phyloP scores from a whole-genome alignment of 2,113 vertebrate genomes.

The Triplophysa siluroides region DNA sequence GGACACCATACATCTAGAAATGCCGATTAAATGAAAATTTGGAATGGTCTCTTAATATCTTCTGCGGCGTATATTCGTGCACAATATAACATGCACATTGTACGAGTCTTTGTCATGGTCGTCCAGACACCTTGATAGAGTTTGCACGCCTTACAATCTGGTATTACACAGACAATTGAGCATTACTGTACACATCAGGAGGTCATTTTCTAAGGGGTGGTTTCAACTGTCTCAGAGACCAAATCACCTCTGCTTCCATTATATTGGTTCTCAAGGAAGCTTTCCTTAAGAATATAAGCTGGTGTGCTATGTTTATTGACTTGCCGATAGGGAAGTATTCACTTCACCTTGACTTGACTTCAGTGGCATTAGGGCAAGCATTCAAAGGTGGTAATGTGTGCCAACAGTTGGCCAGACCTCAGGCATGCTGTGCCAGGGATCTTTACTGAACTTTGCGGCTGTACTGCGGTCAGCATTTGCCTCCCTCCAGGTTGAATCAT shows the following conservation, averaged over 20 bases:
- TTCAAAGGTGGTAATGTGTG: background rate
- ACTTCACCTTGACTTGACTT: slow-evolving; percentile 34
- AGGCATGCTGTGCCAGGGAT: background rate
- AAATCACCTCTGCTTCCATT: background rate
- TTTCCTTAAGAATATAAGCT: slow-evolving; percentile 8
- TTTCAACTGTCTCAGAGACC: background rate
- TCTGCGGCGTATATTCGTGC: too few relatives aligned
- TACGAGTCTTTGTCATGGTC: background rate
- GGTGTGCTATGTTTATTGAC: background rate
- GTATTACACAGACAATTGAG: background rate
- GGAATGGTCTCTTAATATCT: too few relatives aligned
- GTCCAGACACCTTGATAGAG: background rate
- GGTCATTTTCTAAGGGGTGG: background rate
- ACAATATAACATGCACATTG: too few relatives aligned
- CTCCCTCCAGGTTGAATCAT: slow-evolving; percentile 17
- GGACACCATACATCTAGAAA: too few relatives aligned
- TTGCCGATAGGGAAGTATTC: slow-evolving; percentile 13
- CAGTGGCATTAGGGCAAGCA: slow-evolving; percentile 6
- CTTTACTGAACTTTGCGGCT: slow-evolving; percentile 13
- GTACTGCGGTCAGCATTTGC: slow-evolving; percentile 17
- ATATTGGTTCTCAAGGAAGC: background rate
- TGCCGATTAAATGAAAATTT: too few relatives aligned
- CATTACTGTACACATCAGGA: background rate
- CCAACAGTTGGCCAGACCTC: background rate
- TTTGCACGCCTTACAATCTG: background rate